Conservation (phyloP, 2,113 vertebrate species). For the Callorhinus ursinus region DNA sequence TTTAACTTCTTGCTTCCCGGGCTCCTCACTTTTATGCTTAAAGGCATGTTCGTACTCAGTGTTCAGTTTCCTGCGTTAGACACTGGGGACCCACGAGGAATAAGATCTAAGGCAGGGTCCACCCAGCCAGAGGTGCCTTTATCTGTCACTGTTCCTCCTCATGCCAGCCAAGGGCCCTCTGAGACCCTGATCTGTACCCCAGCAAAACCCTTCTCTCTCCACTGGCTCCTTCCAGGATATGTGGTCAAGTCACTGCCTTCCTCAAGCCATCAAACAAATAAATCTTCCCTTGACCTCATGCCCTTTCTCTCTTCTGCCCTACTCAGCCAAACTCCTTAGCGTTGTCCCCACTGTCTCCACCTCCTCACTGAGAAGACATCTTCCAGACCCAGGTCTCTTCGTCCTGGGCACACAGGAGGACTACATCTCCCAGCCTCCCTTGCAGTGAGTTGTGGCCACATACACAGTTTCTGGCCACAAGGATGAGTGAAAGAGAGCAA, state of each 20-base stretch:
- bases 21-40: background rate
- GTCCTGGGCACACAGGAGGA: background rate
- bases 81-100: background rate
- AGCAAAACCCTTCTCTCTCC: background rate
- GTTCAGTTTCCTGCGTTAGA: background rate
- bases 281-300: background rate
- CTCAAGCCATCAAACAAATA: background rate
- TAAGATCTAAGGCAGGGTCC: background rate
- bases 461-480: background rate
- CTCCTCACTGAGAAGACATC: background rate
- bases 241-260: background rate
- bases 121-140: background rate
- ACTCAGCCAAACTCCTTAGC: background rate
- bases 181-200: background rate
- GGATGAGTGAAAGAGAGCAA: background rate
- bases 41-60: background rate
- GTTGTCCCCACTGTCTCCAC: background rate
- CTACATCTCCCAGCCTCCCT: background rate
- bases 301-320: background rate
- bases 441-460: background rate
- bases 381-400: background rate
- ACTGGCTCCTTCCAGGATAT: background rate
- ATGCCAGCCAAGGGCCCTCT: background rate
- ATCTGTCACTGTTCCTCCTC: background rate
- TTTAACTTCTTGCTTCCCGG: conserved; percentile 69